Percentiles rank a stretch among this genome's conserved stretches.
phyloP scores from a whole-genome alignment of 2,113 vertebrate genomes.

The Myiagra hebetior region DNA sequence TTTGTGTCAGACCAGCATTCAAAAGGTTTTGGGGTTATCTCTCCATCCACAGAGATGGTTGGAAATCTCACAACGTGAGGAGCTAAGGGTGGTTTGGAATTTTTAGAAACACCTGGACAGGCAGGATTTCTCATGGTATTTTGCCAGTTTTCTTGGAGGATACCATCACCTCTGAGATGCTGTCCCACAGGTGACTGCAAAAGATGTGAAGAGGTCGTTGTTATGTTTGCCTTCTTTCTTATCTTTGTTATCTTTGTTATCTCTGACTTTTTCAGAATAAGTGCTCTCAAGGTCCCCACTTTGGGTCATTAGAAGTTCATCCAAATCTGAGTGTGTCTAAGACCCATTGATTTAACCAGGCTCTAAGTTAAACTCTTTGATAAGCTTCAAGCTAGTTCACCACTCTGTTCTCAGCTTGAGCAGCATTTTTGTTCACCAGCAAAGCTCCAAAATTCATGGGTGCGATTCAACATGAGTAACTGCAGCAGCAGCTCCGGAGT shows the following conservation, averaged over 20 bases:
- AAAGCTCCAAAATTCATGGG: not conserved
- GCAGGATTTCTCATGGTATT: not conserved
- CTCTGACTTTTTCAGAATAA: not conserved
- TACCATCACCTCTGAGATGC: accelerated
- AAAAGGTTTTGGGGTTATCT: not conserved
- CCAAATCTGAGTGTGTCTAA: not conserved
- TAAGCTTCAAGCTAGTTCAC: not conserved
- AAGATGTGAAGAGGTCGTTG: not conserved
- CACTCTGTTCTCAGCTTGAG: not conserved
- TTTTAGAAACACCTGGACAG: not conserved
- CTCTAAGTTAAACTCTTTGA: not conserved
- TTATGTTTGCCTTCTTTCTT: not conserved
- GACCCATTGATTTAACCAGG: not conserved
- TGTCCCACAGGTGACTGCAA: not conserved
- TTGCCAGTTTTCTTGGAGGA: not conserved
- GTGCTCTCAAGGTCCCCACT: not conserved
- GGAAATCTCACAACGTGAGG: not conserved
- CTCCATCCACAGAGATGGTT: not conserved
- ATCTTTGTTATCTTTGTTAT: not conserved
- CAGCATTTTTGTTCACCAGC: not conserved
- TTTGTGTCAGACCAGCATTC: not conserved
- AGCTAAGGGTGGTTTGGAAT: not conserved
- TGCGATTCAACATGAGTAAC: not conserved
- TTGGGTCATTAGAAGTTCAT: not conserved
- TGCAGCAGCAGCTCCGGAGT: not conserved